Percentiles rank a stretch among this genome's conserved stretches.
Evolutionary conservation across 2,888 invertebrate genomes (phyloP).

Genomic region (Ptychoptera albimana): DNA sequence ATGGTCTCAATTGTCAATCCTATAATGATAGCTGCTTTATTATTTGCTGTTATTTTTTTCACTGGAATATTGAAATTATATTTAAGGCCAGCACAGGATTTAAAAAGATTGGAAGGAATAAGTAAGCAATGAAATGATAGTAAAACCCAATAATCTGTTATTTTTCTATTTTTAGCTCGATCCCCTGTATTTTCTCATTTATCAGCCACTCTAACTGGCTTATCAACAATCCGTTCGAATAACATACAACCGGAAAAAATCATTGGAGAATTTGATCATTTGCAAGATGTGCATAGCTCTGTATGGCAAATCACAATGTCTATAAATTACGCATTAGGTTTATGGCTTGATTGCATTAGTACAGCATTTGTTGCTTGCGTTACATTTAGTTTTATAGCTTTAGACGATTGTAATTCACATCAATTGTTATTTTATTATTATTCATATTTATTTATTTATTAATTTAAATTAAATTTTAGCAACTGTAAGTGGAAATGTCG

Average conservation of each 20-base stretch:
- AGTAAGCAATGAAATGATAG: slow-evolving; percentile 30
- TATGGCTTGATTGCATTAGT: slow-evolving; percentile 57
- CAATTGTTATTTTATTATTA: background rate
- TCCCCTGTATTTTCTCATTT: slow-evolving; percentile 88
- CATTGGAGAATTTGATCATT: slow-evolving; percentile 53
- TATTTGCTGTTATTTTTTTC: slow-evolving; percentile 47
- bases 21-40: slow-evolving; percentile 46
- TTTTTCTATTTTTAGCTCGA: slow-evolving; percentile 35
- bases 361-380: slow-evolving; percentile 47
- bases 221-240: slow-evolving; percentile 73
- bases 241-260: slow-evolving; percentile 49
- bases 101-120: slow-evolving; percentile 56
- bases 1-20: slow-evolving; percentile 56
- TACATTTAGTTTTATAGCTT: slow-evolving; percentile 43
- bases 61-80: slow-evolving; percentile 47
- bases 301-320: slow-evolving; percentile 29
- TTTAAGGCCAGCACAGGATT: slow-evolving; percentile 53
- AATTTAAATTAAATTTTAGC: slow-evolving; percentile 13
- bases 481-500: slow-evolving; percentile 50
- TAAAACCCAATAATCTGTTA: background rate
- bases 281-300: slow-evolving; percentile 40
- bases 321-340: slow-evolving; percentile 44
- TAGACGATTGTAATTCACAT: slow-evolving; percentile 39
- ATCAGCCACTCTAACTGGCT: slow-evolving; percentile 69
- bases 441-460: background rate